Evolutionary conservation across 30 jellyfish, hydroid and myxozoan species (phyloP).

Genomic region (Chrysaora quinquecirrha): DNA sequence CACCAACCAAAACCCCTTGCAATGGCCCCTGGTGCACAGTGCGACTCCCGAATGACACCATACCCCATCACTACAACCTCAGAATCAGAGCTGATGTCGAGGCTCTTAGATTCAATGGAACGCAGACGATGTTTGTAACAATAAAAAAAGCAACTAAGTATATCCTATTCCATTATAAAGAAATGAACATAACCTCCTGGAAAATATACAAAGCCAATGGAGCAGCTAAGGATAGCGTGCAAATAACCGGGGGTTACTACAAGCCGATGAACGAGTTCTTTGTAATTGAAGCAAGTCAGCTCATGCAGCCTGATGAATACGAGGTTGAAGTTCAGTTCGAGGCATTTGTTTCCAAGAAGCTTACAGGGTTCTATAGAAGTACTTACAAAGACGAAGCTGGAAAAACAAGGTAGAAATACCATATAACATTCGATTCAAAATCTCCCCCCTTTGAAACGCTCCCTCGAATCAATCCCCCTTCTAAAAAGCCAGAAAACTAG

Average conservation of each 20-base stretch:
- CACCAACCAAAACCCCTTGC: conserved; percentile 53
- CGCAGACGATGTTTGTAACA: conserved; percentile 46
- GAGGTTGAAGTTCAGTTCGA: conserved; percentile 55
- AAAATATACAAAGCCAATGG: conserved; percentile 5
- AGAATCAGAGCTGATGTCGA: conserved; percentile 57
- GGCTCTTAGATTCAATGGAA: conserved; percentile 67
- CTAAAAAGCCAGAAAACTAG: no score
- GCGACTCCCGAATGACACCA: conserved; percentile 71
- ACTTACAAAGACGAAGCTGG: conserved; percentile 56
- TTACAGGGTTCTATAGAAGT: conserved; percentile 91
- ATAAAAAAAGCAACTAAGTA: conserved; percentile 59
- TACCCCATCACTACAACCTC: conserved; percentile 80
- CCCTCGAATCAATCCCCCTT: no score
- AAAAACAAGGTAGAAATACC: conserved; percentile 37
- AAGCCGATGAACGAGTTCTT: conserved; percentile 76
- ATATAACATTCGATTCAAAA: not conserved
- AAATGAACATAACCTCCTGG: conserved; percentile 53
- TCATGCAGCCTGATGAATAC: conserved; percentile 65
- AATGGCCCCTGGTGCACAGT: conserved; percentile 80
- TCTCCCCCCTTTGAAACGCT: no score
- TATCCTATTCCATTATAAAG: conserved; percentile 72
- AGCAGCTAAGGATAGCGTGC: not conserved
- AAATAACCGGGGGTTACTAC: conserved; percentile 18
- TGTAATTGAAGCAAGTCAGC: conserved; percentile 52
- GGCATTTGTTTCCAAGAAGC: conserved; percentile 63